phyloP scores from a whole-genome alignment of 2,797 vertebrate genomes.

The Rhyacichthys aspro region DNA sequence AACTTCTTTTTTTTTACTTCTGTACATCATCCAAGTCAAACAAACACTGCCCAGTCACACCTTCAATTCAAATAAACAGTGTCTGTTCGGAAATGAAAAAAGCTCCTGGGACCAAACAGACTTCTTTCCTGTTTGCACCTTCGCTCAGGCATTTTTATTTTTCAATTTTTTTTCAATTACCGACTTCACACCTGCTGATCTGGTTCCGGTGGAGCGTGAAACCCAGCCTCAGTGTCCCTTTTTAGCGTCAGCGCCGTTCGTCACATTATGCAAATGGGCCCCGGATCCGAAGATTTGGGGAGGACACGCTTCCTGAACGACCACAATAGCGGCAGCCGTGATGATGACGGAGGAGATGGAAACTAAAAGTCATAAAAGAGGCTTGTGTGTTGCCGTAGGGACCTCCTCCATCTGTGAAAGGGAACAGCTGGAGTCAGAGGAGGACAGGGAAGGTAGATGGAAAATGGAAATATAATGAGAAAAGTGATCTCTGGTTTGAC shows the following conservation, averaged over 20 bases:
- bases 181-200: constrained; percentile 12
- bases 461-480: constrained; percentile 11
- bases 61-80: constrained; percentile 11
- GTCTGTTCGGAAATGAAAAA: constrained; percentile 18
- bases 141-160: constrained; percentile 2
- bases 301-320: not conserved
- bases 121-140: constrained; percentile 1
- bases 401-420: constrained; percentile 15
- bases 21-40: constrained; percentile 36
- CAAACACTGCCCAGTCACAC: constrained; percentile 18
- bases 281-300: constrained; percentile 9
- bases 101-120: constrained; percentile 25
- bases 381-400: constrained; percentile 38
- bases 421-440: constrained; percentile 46
- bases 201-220: constrained; percentile 25
- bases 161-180: constrained; percentile 21
- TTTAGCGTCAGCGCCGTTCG: constrained; percentile 3
- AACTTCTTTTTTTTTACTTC: constrained; percentile 12
- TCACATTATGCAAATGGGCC: constrained; percentile 37
- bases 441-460: constrained; percentile 1
- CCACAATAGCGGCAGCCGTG: not conserved
- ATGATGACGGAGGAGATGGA: constrained; percentile 15
- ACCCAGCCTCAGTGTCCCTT: constrained; percentile 3
- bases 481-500: not conserved
- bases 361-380: constrained; percentile 1